Conservation (phyloP, 1,140 invertebrate genomes). For the Lasioglossum baleicum region DNA sequence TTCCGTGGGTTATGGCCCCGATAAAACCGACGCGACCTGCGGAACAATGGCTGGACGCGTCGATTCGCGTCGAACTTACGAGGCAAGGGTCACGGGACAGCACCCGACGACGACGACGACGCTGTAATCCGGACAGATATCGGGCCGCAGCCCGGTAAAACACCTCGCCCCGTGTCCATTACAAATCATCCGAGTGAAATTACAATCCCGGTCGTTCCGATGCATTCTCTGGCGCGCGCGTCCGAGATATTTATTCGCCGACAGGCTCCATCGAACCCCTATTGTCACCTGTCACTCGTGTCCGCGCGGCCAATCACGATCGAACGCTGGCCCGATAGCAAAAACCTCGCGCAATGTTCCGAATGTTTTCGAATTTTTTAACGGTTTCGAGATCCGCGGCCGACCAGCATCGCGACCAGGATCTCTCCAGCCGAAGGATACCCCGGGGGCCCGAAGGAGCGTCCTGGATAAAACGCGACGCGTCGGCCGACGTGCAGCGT, state of each 20-base stretch:
- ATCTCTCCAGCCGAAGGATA: not conserved
- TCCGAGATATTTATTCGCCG: not conserved
- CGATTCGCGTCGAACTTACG: not conserved
- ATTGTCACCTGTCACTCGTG: not conserved
- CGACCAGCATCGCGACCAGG: not conserved
- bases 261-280: not conserved
- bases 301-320: no score
- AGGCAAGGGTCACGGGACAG: constrained; percentile 8
- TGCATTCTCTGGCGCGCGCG: not conserved
- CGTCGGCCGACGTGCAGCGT: constrained; percentile 59
- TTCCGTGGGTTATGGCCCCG: not conserved
- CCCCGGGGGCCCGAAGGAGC: constrained; percentile 39
- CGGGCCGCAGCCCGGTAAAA: not conserved
- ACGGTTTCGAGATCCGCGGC: not conserved
- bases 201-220: not conserved
- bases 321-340: no score
- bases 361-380: no score
- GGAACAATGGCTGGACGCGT: constrained; percentile 16
- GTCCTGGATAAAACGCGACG: constrained; percentile 49
- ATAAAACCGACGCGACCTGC: constrained; percentile 11
- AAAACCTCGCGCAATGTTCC: no score
- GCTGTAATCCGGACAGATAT: constrained; percentile 12
- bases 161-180: not conserved
- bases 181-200: not conserved
- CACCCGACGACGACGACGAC: not conserved